Base-by-base conservation (phyloP, 2,888 invertebrate species). In the Iselma pallidipennis region DNA sequence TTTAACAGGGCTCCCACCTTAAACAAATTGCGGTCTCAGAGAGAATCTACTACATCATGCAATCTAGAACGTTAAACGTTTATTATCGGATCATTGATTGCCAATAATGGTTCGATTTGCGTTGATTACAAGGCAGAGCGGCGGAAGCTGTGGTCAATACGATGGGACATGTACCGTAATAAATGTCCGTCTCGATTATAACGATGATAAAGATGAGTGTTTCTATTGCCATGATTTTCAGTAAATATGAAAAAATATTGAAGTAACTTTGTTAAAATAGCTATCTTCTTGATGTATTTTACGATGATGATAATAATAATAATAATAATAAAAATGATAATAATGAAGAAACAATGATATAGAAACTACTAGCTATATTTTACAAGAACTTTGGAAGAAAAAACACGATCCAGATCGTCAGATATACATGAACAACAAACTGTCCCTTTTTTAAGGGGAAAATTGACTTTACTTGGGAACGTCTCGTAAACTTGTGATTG, bases 91-190 rank as follows among this genome's bases (percentile, higher is more conserved):
- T 75, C 79, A 80, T 80, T 80, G 79, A 80, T 80, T 76, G 77
- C 76, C 79, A 78, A 79, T 80, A 79, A 79, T 77, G 74, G 77
- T 77, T 78, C 80, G 79, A 80, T 80, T 78, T 78, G 77, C 76
- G 70, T 71, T 80, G 79, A 80, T 80, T 80, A 80, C 77, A 80
- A 77, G 80, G 78, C 77, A 74, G 65, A 70, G 73, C 78, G 76
- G 78, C 79, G 80, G 79, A 80, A 79, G 78, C 78, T 78, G 78
- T 69, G 78, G 78, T 76, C 74, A 66, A 29, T 63, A 56, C 54
- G 59, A 51, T 26, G 29, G 28, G 10, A 49, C 45, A 45, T 29
- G 54, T 45, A 45, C 53, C 49, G 49, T 53, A 57, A 57, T 58
- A 49, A 59, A 54, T 37, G 29, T 29, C 6, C 45, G 4, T 23